Conservation (phyloP, 2,113 vertebrate genomes). For the human region DNA sequence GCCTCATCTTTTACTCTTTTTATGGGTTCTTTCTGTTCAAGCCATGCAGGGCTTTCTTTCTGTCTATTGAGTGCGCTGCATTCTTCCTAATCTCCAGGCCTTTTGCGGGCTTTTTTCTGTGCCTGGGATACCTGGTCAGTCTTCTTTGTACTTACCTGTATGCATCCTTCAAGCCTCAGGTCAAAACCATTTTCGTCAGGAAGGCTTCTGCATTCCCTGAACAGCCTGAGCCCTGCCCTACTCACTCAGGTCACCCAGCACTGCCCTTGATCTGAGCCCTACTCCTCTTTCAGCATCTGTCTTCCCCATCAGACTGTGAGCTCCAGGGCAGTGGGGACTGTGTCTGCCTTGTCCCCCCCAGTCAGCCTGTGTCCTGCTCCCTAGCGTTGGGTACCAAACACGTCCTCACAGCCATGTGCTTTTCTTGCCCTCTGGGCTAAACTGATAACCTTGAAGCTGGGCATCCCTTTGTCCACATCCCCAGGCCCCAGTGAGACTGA, state of each 20-base stretch:
- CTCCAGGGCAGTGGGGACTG: background rate
- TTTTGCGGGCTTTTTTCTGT: background rate
- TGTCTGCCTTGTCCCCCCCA: background rate
- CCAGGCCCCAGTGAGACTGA: background rate
- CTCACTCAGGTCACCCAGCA: background rate
- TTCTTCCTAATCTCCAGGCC: background rate
- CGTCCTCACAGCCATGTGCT: background rate
- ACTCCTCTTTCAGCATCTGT: background rate
- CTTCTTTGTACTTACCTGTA: background rate
- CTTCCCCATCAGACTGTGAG: background rate
- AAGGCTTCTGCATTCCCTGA: background rate
- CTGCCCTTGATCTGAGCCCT: background rate
- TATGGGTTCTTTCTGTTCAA: background rate
- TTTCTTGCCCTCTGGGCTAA: background rate
- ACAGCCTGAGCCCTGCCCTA: background rate
- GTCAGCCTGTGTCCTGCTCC: background rate
- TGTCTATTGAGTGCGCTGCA: accelerated
- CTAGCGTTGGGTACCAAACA: background rate
- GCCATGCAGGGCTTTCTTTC: background rate
- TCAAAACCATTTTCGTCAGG: background rate
- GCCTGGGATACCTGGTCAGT: background rate
- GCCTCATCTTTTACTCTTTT: background rate
- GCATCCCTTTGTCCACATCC: background rate
- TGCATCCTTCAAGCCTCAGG: background rate
- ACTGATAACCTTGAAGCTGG: background rate